These are phyloP conservation scores for Pyrocephalus nanus DNA, from an alignment of 2,797 vertebrate species.

Conservation along the genomic window DNA sequence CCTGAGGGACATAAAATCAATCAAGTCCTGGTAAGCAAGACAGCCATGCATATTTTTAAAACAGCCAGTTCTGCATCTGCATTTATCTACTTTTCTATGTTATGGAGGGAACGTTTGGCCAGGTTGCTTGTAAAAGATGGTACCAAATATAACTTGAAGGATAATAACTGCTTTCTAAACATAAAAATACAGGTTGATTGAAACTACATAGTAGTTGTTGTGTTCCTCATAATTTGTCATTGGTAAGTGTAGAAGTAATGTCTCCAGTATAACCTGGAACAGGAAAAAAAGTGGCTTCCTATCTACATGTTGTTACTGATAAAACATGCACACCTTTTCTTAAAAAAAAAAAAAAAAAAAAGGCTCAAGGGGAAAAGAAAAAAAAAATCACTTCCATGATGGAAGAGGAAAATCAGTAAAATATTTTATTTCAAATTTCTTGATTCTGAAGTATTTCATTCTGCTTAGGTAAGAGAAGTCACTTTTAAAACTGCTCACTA, in stretches of 20 bases:
- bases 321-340: not conserved
- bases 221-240: not conserved
- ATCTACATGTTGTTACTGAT: not conserved
- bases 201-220: not conserved
- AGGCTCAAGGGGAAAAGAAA: accelerated
- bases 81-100: not conserved
- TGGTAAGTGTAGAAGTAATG: not conserved
- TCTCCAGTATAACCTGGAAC: not conserved
- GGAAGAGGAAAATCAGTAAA: not conserved
- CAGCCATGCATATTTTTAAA: not conserved
- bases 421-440: not conserved
- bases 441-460: not conserved
- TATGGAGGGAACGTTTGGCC: not conserved
- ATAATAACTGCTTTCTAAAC: not conserved
- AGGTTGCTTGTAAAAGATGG: not conserved
- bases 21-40: not conserved
- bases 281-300: not conserved
- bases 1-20: not conserved
- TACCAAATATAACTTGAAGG: not conserved
- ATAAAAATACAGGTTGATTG: not conserved
- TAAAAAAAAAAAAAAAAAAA: not conserved
- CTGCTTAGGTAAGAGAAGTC: not conserved
- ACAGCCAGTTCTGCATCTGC: not conserved
- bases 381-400: not conserved
- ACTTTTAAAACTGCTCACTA: not conserved